These are phyloP conservation scores for Ptychochromis oligacanthus DNA, from an alignment of 2,113 vertebrate species.

Conservation along the genomic window DNA sequence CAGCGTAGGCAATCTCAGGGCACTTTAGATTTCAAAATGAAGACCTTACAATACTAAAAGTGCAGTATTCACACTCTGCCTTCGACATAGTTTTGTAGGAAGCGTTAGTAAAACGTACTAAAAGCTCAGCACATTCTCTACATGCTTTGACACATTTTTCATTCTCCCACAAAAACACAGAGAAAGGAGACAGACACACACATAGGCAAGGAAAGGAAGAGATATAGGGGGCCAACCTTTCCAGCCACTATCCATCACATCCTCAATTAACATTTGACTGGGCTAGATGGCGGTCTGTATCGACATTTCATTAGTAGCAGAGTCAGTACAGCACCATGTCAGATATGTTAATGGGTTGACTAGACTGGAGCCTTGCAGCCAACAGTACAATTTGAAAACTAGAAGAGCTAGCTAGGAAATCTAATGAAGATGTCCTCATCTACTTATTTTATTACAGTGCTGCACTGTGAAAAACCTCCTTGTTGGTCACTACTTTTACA, in stretches of 20 bases:
- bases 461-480: background rate
- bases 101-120: background rate
- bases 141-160: background rate
- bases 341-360: constrained; percentile 64
- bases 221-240: constrained; percentile 1
- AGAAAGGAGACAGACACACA: background rate
- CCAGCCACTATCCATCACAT: constrained; percentile 53
- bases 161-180: background rate
- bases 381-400: constrained; percentile 30
- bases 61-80: background rate
- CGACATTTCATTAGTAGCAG: constrained; percentile 71
- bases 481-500: background rate
- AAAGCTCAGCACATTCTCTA: background rate
- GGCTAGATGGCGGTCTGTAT: constrained; percentile 61
- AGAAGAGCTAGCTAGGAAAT: constrained; percentile 3
- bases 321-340: constrained; percentile 45
- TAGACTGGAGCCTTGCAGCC: constrained; percentile 33
- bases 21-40: background rate
- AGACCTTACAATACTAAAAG: background rate
- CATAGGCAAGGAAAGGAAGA: background rate
- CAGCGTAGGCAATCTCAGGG: background rate
- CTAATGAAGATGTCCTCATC: constrained; percentile 35
- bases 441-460: constrained; percentile 20
- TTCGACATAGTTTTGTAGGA: constrained; percentile 1
- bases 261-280: constrained; percentile 73